Evolutionary conservation across 2,797 vertebrate genomes (phyloP).

Genomic region (Parauchenoglanis punctatus): DNA sequence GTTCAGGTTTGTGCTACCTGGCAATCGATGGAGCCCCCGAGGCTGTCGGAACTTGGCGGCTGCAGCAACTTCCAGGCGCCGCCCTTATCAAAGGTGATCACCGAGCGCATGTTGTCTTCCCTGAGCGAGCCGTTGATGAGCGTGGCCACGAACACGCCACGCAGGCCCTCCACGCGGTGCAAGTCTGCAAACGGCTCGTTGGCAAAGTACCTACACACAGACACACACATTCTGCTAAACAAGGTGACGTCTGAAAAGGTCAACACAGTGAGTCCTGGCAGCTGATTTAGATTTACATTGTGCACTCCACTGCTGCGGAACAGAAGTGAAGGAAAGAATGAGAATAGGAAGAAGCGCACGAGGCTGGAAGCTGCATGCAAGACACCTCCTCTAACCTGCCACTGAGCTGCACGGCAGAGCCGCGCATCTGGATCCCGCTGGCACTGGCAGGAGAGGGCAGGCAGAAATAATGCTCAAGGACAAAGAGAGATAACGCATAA

Average conservation of each 20-base stretch:
- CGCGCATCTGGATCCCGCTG: not conserved
- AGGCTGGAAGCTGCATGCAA: not conserved
- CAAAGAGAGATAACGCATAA: not conserved
- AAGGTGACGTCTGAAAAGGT: not conserved
- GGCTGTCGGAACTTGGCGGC: constrained; percentile 84
- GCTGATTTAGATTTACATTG: not conserved
- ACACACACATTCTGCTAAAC: constrained; percentile 15
- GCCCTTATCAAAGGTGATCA: constrained; percentile 98
- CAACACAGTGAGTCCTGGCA: not conserved
- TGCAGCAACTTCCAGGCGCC: constrained; percentile 95
- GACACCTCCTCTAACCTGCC: not conserved
- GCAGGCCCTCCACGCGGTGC: constrained; percentile 90
- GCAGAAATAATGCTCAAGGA: constrained; percentile 5
- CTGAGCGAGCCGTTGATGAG: constrained; percentile 88
- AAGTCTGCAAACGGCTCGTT: constrained; percentile 94
- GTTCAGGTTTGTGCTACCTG: constrained; percentile 75
- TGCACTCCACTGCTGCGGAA: not conserved
- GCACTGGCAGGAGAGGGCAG: not conserved
- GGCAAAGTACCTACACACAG: constrained; percentile 86
- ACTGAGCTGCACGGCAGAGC: not conserved
- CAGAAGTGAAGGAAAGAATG: not conserved
- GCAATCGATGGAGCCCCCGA: constrained; percentile 87
- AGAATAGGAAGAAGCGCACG: not conserved
- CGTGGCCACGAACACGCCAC: constrained; percentile 92
- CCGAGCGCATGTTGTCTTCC: constrained; percentile 94